Percentiles rank a stretch among this genome's conserved stretches.
These are phyloP conservation scores for Eupithecia subfuscata DNA, from an alignment of 2,888 invertebrate genomes.

Conservation along the genomic window DNA sequence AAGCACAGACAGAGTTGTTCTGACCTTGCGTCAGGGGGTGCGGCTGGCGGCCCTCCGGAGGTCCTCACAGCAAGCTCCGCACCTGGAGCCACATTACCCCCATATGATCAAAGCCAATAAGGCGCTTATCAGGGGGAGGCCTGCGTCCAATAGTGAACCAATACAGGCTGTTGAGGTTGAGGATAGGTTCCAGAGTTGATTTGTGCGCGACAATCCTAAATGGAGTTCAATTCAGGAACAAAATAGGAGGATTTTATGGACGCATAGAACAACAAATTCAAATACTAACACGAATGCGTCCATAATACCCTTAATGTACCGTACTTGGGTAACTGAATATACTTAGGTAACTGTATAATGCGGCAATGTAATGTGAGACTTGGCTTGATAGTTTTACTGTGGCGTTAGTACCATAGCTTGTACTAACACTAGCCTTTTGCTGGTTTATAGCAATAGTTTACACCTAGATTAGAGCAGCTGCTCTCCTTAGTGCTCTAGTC, in stretches of 20 bases:
- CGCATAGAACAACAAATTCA: neutral
- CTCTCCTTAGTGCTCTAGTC: slow-evolving; percentile 81
- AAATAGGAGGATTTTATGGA: neutral
- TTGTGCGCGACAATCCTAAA: neutral
- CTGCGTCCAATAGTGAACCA: no score
- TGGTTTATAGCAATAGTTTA: slow-evolving; percentile 11
- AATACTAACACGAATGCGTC: neutral
- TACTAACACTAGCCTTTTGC: slow-evolving; percentile 19
- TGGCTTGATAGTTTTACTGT: slow-evolving; percentile 17
- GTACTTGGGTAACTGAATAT: slow-evolving; percentile 4
- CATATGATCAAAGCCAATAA: no score
- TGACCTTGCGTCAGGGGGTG: slow-evolving; percentile 88
- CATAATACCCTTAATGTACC: neutral
- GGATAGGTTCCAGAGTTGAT: no score
- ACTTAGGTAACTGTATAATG: slow-evolving; percentile 9
- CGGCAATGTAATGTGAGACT: slow-evolving; percentile 14
- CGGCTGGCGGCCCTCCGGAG: slow-evolving; percentile 86
- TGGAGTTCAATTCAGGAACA: neutral
- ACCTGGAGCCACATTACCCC: slow-evolving; percentile 89
- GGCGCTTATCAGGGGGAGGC: no score
- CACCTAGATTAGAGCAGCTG: slow-evolving; percentile 37
- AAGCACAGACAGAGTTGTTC: neutral
- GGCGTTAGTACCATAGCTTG: neutral
- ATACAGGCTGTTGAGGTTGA: no score
- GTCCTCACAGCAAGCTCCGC: slow-evolving; percentile 90